Percentiles rank a stretch among this genome's conserved stretches.
phyloP scores from a whole-genome alignment of 1,140 invertebrate genomes.

The Lepidurus arcticus region DNA sequence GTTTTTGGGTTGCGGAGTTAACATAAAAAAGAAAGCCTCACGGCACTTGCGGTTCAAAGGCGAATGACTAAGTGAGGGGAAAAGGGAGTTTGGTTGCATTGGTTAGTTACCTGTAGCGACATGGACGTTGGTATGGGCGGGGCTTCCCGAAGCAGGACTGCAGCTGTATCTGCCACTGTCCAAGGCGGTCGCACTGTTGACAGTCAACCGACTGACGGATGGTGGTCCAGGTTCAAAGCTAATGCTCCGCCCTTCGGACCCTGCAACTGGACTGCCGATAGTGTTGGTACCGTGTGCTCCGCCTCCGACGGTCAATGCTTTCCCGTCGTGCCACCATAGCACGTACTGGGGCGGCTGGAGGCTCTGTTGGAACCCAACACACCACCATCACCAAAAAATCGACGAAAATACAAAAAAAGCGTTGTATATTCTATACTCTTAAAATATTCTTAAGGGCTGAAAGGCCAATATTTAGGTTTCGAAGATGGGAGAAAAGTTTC shows the following conservation, averaged over 20 bases:
- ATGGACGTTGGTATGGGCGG: slow-evolving; percentile 33
- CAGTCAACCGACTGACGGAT: slow-evolving; percentile 33
- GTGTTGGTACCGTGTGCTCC: slow-evolving; percentile 10
- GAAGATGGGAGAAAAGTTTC: background rate
- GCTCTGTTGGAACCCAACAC: slow-evolving; percentile 6
- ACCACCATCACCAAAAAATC: too few relatives aligned
- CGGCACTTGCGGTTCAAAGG: too few relatives aligned
- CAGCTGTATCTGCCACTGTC: slow-evolving; percentile 34
- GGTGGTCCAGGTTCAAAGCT: slow-evolving; percentile 34
- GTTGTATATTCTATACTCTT: too few relatives aligned
- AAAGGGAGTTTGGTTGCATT: background rate
- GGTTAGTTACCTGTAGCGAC: slow-evolving; percentile 32
- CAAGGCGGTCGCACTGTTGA: slow-evolving; percentile 24
- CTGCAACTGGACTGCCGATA: background rate
- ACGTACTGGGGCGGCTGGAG: slow-evolving; percentile 34
- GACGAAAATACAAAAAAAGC: too few relatives aligned
- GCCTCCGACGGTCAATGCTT: slow-evolving; percentile 30
- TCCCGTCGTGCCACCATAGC: slow-evolving; percentile 31
- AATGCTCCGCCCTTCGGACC: slow-evolving; percentile 20
- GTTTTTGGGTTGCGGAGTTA: too few relatives aligned
- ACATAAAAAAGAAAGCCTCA: too few relatives aligned
- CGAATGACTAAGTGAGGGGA: background rate
- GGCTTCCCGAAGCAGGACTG: slow-evolving; percentile 30
- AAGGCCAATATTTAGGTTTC: background rate
- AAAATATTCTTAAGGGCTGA: background rate